Evolutionary conservation across 2,797 vertebrate species (phyloP), one percentile per base, ranked within the genome.

Genomic region (Sternotherus odoratus): DNA sequence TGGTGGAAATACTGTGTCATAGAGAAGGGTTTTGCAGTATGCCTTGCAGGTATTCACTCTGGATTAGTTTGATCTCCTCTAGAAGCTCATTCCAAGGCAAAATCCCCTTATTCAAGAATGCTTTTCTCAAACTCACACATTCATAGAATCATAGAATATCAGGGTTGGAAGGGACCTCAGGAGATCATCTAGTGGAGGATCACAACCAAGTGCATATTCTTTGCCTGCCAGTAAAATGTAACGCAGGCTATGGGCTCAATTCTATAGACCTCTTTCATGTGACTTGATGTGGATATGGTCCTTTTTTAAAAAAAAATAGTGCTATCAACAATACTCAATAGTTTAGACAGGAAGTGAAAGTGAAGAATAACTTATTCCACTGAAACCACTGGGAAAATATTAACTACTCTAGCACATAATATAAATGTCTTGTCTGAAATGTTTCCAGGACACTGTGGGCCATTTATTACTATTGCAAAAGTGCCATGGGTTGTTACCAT

Each of bases 371-470:
- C 8, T 50, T 88, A 87, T 3, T 80, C 69, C 87, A 23, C 30
- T 89, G 57, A n/a, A 95, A 87, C 83, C 50, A 90, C 3, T 6
- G 93, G 23, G 74, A 93, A 95, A 93, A 89, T n/a, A 79, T 43
- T 53, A 92, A 85, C 23, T 0, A 0, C 36, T 95, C 79, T 91
- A 89, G 69, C 56, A 86, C 3, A 49, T 49, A 72, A 81, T 33
- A 12, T 86, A 87, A 94, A 79, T 89, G 57, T 36, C 63, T 87
- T 79, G 90, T 79, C 89, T 89, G 30, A 57, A 93, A 80, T 0
- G 0, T 77, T 95, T 91, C 88, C 83, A 92, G 30, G 19, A 43
- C 19, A 75, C 48, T 49, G 17, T 6, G 79, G 28, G n/a, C 91
- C 43, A 19, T 88, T 89, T 91, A 2, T 66, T 81, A 85, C 72